Percentiles rank a stretch among this genome's conserved stretches.
Evolutionary conservation across 1,140 invertebrate genomes (phyloP).

Genomic region (Campoletis sonorensis): DNA sequence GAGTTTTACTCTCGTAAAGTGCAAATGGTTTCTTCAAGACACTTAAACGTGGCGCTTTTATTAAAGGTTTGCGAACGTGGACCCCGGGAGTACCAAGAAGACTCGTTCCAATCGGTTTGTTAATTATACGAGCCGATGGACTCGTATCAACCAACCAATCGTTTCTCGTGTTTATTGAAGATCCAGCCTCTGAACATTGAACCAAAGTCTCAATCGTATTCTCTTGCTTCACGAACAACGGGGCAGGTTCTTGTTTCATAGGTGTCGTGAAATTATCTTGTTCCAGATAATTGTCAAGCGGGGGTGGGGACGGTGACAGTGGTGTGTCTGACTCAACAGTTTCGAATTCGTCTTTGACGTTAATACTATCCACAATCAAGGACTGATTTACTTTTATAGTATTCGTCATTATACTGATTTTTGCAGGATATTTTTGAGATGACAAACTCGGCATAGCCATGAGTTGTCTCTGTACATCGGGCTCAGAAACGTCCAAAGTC

Average conservation of each 20-base stretch:
- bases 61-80: conserved; percentile 55
- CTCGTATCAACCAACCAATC: conserved; percentile 28
- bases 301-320: not conserved
- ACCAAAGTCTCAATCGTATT: not conserved
- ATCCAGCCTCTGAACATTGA: conserved; percentile 6
- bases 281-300: not conserved
- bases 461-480: conserved; percentile 66
- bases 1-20: not conserved
- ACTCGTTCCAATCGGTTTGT: conserved; percentile 29
- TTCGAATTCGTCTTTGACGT: conserved; percentile 1
- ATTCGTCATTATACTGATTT: conserved; percentile 47
- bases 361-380: not conserved
- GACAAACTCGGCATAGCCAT: conserved; percentile 65
- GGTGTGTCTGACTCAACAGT: not conserved
- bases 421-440: conserved; percentile 53
- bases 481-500: conserved; percentile 68
- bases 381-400: not conserved
- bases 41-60: conserved; percentile 64
- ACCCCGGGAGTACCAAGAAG: conserved; percentile 44
- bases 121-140: not conserved
- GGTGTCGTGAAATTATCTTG: not conserved
- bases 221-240: not conserved
- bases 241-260: not conserved
- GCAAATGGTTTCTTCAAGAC: conserved; percentile 51
- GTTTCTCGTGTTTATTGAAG: not conserved